phyloP scores from a whole-genome alignment of 1,140 invertebrate genomes.

The Trachelipus rathkii region DNA sequence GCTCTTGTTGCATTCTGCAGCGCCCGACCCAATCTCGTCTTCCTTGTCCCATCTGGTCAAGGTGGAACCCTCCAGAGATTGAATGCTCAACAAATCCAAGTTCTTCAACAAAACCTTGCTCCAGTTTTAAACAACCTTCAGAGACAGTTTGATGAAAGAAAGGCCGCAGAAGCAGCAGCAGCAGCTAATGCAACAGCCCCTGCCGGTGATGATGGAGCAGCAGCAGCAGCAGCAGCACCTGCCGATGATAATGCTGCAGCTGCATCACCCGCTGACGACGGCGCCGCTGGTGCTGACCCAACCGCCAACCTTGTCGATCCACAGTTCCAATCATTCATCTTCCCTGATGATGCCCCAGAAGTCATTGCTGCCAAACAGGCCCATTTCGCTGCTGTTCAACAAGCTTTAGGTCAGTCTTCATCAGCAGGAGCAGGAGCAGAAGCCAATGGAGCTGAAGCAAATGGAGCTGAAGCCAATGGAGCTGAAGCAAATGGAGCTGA shows the following conservation, averaged over 20 bases:
- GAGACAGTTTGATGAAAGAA: not conserved
- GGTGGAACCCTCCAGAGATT: not conserved
- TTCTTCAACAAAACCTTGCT: not conserved
- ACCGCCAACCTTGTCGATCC: constrained; percentile 31
- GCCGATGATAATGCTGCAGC: constrained; percentile 13
- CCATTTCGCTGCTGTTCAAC: constrained; percentile 38
- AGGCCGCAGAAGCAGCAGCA: constrained; percentile 16
- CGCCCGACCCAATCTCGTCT: not conserved
- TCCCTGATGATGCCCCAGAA: constrained; percentile 38
- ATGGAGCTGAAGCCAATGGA: constrained; percentile 20
- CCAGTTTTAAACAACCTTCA: not conserved
- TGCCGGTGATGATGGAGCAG: constrained; percentile 2
- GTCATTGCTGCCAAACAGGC: constrained; percentile 39
- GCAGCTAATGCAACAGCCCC: not conserved
- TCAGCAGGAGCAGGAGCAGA: constrained; percentile 9
- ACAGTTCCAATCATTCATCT: constrained; percentile 43
- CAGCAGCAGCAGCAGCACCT: constrained; percentile 20
- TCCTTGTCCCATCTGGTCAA: not conserved
- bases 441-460: constrained; percentile 19
- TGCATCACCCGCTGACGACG: constrained; percentile 9
- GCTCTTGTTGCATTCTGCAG: not conserved
- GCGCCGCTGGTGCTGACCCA: constrained; percentile 21
- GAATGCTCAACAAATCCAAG: not conserved
- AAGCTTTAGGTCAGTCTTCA: constrained; percentile 4
- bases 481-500: constrained; percentile 3